Percentiles rank a stretch among this genome's conserved stretches.
Evolutionary conservation across 1,140 invertebrate species (phyloP).

Genomic region (Rhizoglyphus robini): DNA sequence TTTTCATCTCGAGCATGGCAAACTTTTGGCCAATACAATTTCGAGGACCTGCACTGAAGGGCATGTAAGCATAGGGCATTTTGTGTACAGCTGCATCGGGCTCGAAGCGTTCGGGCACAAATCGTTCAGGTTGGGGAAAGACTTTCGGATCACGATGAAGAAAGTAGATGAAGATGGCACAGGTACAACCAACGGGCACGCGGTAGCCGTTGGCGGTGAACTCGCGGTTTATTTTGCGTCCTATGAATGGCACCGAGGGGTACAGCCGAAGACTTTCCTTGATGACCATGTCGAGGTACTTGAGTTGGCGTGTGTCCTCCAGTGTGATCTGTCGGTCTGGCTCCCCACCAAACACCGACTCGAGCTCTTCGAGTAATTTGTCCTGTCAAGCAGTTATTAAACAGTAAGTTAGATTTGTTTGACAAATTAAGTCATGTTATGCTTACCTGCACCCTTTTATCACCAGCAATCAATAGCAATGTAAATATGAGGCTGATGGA

Average conservation of each 20-base stretch:
- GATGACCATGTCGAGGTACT: slow-evolving; percentile 39
- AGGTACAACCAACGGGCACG: slow-evolving; percentile 34
- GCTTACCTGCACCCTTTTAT: slow-evolving; percentile 32
- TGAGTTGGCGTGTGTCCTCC: slow-evolving; percentile 33
- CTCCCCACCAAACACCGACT: slow-evolving; percentile 30
- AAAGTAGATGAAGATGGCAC: slow-evolving; percentile 33
- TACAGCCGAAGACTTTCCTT: slow-evolving; percentile 51
- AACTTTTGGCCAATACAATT: slow-evolving; percentile 40
- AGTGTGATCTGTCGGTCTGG: slow-evolving; percentile 27
- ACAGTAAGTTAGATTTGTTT: neutral
- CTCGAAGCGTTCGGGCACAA: slow-evolving; percentile 60
- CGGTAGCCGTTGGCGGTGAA: slow-evolving; percentile 24
- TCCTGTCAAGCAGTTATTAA: slow-evolving; percentile 20
- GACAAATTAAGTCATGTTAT: neutral
- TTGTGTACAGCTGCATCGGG: slow-evolving; percentile 35
- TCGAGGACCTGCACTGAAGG: slow-evolving; percentile 35
- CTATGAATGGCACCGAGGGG: slow-evolving; percentile 45
- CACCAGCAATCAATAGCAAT: slow-evolving; percentile 31
- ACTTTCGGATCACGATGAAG: slow-evolving; percentile 50
- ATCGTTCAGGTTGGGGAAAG: slow-evolving; percentile 53
- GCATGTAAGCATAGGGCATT: slow-evolving; percentile 36
- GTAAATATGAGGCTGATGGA: slow-evolving; percentile 27
- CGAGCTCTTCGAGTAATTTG: slow-evolving; percentile 31
- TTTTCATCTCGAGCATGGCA: slow-evolving; percentile 44
- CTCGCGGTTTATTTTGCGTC: slow-evolving; percentile 31